Evolutionary conservation across 2,888 invertebrate genomes (phyloP).

Genomic region (Dicyrtomina minuta): DNA sequence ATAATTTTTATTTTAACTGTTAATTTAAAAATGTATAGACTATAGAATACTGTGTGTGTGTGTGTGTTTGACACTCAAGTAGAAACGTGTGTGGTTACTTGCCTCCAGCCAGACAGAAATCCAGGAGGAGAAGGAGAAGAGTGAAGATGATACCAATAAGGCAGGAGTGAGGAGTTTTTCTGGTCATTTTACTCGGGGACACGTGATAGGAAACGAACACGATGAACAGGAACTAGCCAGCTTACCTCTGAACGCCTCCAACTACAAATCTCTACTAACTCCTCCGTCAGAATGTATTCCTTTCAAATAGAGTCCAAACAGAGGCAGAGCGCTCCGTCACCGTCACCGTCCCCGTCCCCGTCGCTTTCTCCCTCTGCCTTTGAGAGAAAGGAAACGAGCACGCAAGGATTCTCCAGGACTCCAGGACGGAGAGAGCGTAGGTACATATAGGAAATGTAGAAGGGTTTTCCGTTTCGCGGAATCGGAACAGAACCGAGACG

Average conservation of each 20-base stretch:
- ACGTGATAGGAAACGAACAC: neutral
- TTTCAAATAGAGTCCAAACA: neutral
- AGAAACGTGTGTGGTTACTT: too few species aligned
- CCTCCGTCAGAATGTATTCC: neutral
- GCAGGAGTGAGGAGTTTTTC: neutral
- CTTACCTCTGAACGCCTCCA: neutral
- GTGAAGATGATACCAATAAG: neutral
- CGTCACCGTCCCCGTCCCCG: constrained; percentile 7
- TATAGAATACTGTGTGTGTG: too few species aligned
- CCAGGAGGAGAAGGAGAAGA: neutral
- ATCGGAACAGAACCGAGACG: too few species aligned
- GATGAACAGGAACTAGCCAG: constrained; percentile 7
- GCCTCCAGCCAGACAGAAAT: constrained; percentile 9
- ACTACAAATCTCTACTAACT: constrained; percentile 15
- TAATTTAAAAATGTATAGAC: neutral
- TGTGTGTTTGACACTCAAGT: too few species aligned
- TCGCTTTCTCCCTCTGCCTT: constrained; percentile 4
- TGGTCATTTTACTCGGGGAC: constrained; percentile 14
- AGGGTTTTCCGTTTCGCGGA: too few species aligned
- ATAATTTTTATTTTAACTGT: constrained; percentile 1
- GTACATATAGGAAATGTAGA: too few species aligned
- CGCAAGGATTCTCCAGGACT: too few species aligned
- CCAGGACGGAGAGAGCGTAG: too few species aligned
- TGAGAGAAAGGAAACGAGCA: neutral
- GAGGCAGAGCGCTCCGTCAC: neutral